Evolutionary conservation across 2,888 invertebrate genomes (phyloP).

Genomic region (Muschampia plurimacula): DNA sequence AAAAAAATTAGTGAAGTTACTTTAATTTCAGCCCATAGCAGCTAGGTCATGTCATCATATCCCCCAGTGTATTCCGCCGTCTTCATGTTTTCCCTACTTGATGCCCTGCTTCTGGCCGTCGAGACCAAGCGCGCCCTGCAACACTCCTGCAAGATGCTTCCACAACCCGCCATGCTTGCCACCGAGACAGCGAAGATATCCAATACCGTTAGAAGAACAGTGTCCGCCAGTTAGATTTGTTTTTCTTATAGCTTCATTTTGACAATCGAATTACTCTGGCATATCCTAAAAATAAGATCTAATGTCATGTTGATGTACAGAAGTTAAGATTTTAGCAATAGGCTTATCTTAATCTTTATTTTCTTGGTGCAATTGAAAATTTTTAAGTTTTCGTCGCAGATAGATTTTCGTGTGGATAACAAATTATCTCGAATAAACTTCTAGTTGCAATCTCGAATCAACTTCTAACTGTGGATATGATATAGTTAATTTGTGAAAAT

Average conservation of each 20-base stretch:
- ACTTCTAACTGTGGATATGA: neutral
- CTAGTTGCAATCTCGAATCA: neutral
- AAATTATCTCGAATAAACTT: too few relatives aligned
- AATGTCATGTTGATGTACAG: too few relatives aligned
- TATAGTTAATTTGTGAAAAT: too few relatives aligned
- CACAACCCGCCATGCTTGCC: slow-evolving; percentile 74
- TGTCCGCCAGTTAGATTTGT: slow-evolving; percentile 58
- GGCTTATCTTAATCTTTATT: too few relatives aligned
- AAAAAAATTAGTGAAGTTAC: neutral
- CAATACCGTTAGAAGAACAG: slow-evolving; percentile 46
- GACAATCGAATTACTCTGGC: too few relatives aligned
- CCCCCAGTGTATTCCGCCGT: slow-evolving; percentile 70
- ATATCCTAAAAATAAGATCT: too few relatives aligned
- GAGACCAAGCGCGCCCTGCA: slow-evolving; percentile 68
- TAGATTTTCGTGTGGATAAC: too few relatives aligned
- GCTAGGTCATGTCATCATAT: slow-evolving; percentile 68
- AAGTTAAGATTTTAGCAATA: too few relatives aligned
- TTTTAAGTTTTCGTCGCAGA: too few relatives aligned
- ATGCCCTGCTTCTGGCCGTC: slow-evolving; percentile 80
- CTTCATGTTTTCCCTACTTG: slow-evolving; percentile 70
- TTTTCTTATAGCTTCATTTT: neutral
- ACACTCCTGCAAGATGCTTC: slow-evolving; percentile 67
- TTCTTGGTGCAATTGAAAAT: too few relatives aligned
- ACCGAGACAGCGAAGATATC: slow-evolving; percentile 51
- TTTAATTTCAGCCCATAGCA: slow-evolving; percentile 60